Evolutionary conservation across 2,113 vertebrate genomes (phyloP), one percentile per base, ranked within the genome.

Genomic region (Prolemur simus): DNA sequence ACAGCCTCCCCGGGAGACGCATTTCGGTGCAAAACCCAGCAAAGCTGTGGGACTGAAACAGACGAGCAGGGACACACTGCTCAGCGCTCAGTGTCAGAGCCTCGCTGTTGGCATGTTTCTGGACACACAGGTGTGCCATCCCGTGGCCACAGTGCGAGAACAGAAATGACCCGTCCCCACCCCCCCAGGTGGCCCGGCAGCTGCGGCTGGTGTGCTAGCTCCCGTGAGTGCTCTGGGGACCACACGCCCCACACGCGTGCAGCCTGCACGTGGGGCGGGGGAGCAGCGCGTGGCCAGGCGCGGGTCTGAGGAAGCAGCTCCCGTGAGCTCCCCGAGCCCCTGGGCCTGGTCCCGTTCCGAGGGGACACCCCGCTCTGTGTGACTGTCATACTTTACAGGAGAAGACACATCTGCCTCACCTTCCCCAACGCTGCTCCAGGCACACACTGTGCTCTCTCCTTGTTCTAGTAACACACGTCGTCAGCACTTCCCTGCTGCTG

Each of bases 101-200:
- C 0, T 13, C 0, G 32, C 1, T 0, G 2, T 8, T 2, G 14
- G 21, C 2, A 0, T 17, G 0, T 20, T 60, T 47, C 17, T 49
- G 10, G 54, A 37, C 49, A 18, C 37, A 2, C 10, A 14, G 25
- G 8, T 9, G 12, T 2, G 25, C 17, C 21, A 5, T 0, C 21
- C 15, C 27, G 0, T 1, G 17, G 8, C 34, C 2, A 4, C 47
- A 9, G n/a, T 9, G 14, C 37, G 15, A 18, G 34, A 58, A n/a
- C 10, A n/a, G 12, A 29, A 58, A 18, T 2, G 45, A 37, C 39
- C 42, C 12, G 1, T n/a, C 17, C 27, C 27, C 23, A 20, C 64
- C 1, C 47, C 9, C 27, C 10, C 23, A 2, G 14, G 39, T 6
- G 20, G 13, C 3, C 2, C 82, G 2, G 13, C 9, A 4, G 32